Percentiles rank a stretch among this genome's conserved stretches.
Conservation (phyloP, 2,113 vertebrate species). For the Neogobius melanostomus region DNA sequence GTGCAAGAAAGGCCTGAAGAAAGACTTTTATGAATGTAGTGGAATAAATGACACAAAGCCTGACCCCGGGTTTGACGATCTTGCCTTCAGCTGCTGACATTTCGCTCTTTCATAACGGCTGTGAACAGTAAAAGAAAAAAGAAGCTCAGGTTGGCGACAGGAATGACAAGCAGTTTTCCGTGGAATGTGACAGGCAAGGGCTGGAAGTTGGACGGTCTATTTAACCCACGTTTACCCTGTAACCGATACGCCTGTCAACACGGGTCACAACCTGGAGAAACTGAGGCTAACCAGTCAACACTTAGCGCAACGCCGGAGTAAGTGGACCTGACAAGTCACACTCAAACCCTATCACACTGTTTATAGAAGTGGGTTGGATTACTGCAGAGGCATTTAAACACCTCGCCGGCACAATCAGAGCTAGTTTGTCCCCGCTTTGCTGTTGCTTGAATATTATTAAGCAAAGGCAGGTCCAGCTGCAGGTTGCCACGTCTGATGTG, state of each 20-base stretch:
- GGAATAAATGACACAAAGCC: too few relatives aligned
- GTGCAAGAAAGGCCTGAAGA: too few relatives aligned
- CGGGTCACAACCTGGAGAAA: slow-evolving; percentile 59
- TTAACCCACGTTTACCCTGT: slow-evolving; percentile 43
- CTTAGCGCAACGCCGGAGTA: slow-evolving; percentile 33
- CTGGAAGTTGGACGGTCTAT: slow-evolving; percentile 21
- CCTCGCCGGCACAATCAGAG: slow-evolving; percentile 18
- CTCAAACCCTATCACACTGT: slow-evolving; percentile 45
- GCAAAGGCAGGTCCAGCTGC: slow-evolving; percentile 49
- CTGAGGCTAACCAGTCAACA: slow-evolving; percentile 43
- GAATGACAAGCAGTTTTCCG: slow-evolving; percentile 4
- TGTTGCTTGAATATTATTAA: slow-evolving; percentile 60
- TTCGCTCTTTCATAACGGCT: not conserved
- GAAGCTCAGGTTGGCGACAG: not conserved
- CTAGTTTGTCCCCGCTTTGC: slow-evolving; percentile 31
- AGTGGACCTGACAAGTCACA: slow-evolving; percentile 56
- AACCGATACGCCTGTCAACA: slow-evolving; percentile 57
- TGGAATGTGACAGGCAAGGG: slow-evolving; percentile 31
- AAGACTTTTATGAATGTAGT: too few relatives aligned
- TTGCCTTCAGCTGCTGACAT: not conserved
- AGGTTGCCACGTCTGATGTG: slow-evolving; percentile 36
- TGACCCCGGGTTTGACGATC: too few relatives aligned
- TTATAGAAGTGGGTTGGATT: slow-evolving; percentile 58
- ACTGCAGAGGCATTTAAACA: slow-evolving; percentile 36
- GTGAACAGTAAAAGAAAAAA: not conserved